Evolutionary conservation across 2,113 vertebrate species (phyloP), one percentile per base, ranked within the genome.

Genomic region (Eptatretus burgeri): DNA sequence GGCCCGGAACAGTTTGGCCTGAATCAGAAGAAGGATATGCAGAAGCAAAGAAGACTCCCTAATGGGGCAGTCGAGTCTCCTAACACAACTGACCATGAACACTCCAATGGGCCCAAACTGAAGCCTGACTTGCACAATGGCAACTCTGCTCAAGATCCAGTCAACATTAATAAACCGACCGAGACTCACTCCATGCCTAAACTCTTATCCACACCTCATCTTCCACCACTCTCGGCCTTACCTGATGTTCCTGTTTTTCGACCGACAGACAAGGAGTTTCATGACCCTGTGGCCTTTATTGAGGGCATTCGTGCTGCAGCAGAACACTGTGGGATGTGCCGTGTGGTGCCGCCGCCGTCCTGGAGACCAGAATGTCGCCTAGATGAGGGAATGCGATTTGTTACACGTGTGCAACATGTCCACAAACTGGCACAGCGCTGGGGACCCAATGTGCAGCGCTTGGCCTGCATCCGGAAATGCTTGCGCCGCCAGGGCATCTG

Each of bases 401-500:
- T 98, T 69, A 96, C 91, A 27, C 88, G 94, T 77, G 82, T 88
- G 71, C 91, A 95, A 79, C 85, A 84, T 74, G 79, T 94, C 71
- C 91, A 95, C 76, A 95, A 94, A 79, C 80, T 96, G 76, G 84
- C 86, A 68, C 82, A 83, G 65, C 91, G 87, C 76, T 96, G 89
- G 89, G 89, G 89, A 66, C 89, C 85, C 76, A 98, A 93, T 51
- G 85, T 94, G 73, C 88, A 91, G 80, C 83, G 81, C 67, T 79
- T 95, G 71, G 85, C 89, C 77, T 98, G 91, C 76, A 95, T 95
- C 75, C 91, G 86, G 78, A 98, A 93, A 77, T 89, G 94, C 81
- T 89, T 95, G 81, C 84, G 81, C 82, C 91, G 86, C 93, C 89
- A 94, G 86, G 91, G 89, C 83, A 98, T 98, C 77, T 77, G 78